Conservation (phyloP, 2,113 vertebrate species). For the Pithys albifrons region DNA sequence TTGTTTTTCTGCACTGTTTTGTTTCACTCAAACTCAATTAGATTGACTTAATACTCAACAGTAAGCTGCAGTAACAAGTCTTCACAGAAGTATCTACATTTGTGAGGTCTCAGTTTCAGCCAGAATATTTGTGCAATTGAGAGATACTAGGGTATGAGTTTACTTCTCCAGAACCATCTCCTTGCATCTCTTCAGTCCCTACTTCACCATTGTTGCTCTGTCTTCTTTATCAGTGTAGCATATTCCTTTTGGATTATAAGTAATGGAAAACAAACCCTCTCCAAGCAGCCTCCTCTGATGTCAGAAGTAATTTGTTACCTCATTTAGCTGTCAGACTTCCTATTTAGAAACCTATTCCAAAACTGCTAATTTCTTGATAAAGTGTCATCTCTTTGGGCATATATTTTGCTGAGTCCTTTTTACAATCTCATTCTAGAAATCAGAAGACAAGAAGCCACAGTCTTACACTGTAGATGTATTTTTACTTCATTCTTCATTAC, state of each 20-base stretch:
- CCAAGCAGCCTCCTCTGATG: not conserved
- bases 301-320: not conserved
- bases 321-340: not conserved
- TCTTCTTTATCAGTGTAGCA: not conserved
- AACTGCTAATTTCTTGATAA: not conserved
- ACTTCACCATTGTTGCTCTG: not conserved
- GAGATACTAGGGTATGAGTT: not conserved
- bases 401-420: not conserved
- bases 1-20: not conserved
- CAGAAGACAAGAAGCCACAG: not conserved
- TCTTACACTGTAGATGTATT: not conserved
- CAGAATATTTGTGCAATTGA: not conserved
- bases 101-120: not conserved
- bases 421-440: not conserved
- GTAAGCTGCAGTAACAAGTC: not conserved
- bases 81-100: not conserved
- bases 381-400: not conserved
- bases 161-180: not conserved
- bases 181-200: not conserved
- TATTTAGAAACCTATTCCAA: not conserved
- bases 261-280: not conserved
- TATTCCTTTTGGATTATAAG: not conserved
- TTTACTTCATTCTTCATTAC: not conserved
- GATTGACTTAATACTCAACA: not conserved
- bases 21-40: not conserved